phyloP scores from a whole-genome alignment of 2,888 invertebrate genomes.

The Teleiodes luculella region DNA sequence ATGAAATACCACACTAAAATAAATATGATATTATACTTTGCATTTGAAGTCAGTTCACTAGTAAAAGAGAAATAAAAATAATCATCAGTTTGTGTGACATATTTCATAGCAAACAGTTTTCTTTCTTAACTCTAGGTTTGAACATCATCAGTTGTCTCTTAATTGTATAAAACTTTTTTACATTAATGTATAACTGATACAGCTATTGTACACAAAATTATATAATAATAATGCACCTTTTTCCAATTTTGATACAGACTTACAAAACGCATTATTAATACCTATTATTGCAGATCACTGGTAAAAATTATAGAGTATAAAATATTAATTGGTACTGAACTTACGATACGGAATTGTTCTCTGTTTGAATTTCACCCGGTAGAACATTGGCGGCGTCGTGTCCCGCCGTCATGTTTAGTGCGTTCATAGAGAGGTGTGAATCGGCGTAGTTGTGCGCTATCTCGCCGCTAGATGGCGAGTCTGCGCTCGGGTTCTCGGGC shows the following conservation, averaged over 20 bases:
- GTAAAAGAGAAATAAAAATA: no score
- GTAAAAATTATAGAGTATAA: slow-evolving; percentile 5
- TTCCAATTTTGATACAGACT: slow-evolving; percentile 15
- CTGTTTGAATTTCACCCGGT: slow-evolving; percentile 53
- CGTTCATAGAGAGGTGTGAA: slow-evolving; percentile 64
- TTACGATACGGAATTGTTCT: slow-evolving; percentile 64
- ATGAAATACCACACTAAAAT: slow-evolving; percentile 39
- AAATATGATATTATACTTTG: no score
- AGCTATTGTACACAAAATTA: slow-evolving; percentile 25
- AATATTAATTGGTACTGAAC: slow-evolving; percentile 20
- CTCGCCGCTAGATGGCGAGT: slow-evolving; percentile 70
- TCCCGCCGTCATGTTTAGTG: slow-evolving; percentile 76
- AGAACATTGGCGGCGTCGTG: slow-evolving; percentile 72
- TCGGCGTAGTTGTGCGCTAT: slow-evolving; percentile 73
- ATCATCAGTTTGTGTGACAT: slow-evolving; percentile 12
- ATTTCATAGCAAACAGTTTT: slow-evolving; percentile 7
- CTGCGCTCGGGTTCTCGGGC: slow-evolving; percentile 80
- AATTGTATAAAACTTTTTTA: slow-evolving; percentile 26
- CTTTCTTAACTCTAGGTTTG: slow-evolving; percentile 62
- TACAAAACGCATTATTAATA: slow-evolving; percentile 35
- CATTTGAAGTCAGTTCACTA: no score
- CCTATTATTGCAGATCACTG: slow-evolving; percentile 46
- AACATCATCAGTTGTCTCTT: slow-evolving; percentile 75
- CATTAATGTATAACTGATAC: slow-evolving; percentile 11
- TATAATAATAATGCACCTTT: slow-evolving; percentile 42